These are phyloP conservation scores for Mya arenaria DNA, from an alignment of 1,140 invertebrate genomes.

Conservation along the genomic window DNA sequence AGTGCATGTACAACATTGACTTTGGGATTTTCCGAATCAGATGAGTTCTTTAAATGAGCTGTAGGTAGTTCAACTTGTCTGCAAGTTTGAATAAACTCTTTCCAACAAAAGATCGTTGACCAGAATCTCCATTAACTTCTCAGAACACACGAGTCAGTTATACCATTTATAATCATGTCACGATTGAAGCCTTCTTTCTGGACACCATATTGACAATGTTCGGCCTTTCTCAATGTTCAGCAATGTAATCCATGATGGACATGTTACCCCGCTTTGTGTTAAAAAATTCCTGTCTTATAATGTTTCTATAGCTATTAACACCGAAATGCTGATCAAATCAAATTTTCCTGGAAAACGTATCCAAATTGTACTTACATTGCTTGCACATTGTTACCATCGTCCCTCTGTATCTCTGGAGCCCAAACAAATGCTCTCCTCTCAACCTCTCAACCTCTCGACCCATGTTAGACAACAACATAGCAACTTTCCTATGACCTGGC, in stretches of 20 bases:
- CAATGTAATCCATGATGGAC: conserved; percentile 55
- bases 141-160: conserved; percentile 53
- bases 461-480: too few relatives aligned
- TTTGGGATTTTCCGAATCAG: too few relatives aligned
- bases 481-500: too few relatives aligned
- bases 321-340: too few relatives aligned
- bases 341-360: too few relatives aligned
- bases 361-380: conserved; percentile 18
- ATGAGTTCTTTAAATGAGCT: conserved; percentile 42
- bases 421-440: too few relatives aligned
- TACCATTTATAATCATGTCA: conserved; percentile 57
- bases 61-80: conserved; percentile 51
- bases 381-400: too few relatives aligned
- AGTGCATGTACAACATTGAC: too few relatives aligned
- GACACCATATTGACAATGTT: conserved; percentile 51
- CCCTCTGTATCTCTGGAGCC: too few relatives aligned
- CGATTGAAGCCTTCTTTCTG: conserved; percentile 51
- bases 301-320: conserved; percentile 49
- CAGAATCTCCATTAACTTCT: conserved; percentile 58
- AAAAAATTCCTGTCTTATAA: conserved; percentile 43
- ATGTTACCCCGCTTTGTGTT: conserved; percentile 46
- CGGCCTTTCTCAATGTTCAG: conserved; percentile 45
- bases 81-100: conserved; percentile 51
- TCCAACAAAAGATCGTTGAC: conserved; percentile 26
- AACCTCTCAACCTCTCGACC: too few relatives aligned